A percentile compares a stretch with the other conserved stretches of the same genome.
Conservation (phyloP, 1,140 invertebrate genomes). For the Reticulitermes speratus region DNA sequence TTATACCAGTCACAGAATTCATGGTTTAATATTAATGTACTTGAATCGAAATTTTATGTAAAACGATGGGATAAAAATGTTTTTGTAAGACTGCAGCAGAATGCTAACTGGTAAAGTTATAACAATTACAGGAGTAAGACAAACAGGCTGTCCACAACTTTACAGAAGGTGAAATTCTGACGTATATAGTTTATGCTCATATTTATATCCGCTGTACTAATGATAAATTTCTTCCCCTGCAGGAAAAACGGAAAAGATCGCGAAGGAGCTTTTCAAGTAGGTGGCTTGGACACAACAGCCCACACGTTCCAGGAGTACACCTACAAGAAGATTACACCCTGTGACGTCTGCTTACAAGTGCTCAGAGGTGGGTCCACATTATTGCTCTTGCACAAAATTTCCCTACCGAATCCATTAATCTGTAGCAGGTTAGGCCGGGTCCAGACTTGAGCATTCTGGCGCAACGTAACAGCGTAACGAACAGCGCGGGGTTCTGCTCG, state of each 20-base stretch:
- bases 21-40: too few species aligned
- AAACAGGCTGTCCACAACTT: not conserved
- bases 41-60: too few species aligned
- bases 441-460: too few species aligned
- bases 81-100: too few species aligned
- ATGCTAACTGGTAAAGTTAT: too few species aligned
- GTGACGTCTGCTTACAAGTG: constrained; percentile 90
- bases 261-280: constrained; percentile 36
- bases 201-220: not conserved
- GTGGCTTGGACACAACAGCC: constrained; percentile 55
- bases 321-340: constrained; percentile 93
- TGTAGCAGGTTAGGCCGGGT: not conserved
- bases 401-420: not conserved
- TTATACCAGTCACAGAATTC: too few species aligned
- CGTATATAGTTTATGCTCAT: not conserved
- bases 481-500: too few species aligned
- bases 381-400: not conserved
- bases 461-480: too few species aligned
- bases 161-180: not conserved
- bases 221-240: constrained; percentile 34
- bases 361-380: constrained; percentile 66
- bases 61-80: too few species aligned
- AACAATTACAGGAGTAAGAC: too few species aligned
- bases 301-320: constrained; percentile 92
- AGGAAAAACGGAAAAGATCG: constrained; percentile 41